These are phyloP conservation scores for Manduca sexta DNA, from an alignment of 1,140 invertebrate species.

Conservation along the genomic window DNA sequence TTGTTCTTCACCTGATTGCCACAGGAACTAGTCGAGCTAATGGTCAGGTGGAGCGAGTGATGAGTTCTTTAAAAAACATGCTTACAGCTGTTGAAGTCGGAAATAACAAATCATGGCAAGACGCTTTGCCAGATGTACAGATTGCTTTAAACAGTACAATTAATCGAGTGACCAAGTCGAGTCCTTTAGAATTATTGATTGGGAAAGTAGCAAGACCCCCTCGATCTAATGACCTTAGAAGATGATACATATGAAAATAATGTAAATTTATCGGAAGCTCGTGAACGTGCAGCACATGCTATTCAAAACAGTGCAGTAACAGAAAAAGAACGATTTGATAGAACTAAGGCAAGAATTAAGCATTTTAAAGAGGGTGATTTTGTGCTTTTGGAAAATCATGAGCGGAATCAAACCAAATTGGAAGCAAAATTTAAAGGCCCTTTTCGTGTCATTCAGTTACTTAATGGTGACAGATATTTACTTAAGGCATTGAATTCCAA, in stretches of 20 bases:
- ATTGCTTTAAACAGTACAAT: slow-evolving; percentile 32
- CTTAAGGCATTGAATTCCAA: no score
- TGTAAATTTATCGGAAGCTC: no score
- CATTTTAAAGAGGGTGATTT: slow-evolving; percentile 9
- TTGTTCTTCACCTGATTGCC: slow-evolving; percentile 25
- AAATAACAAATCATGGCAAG: slow-evolving; percentile 30
- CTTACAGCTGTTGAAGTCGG: slow-evolving; percentile 28
- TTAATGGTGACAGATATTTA: no score
- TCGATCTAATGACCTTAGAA: slow-evolving; percentile 10
- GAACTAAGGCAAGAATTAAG: slow-evolving; percentile 13
- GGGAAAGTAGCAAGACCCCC: slow-evolving; percentile 36
- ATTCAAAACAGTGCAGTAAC: no score
- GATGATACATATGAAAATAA: no score
- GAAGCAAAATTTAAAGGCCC: slow-evolving; percentile 15
- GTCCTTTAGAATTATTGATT: slow-evolving; percentile 37
- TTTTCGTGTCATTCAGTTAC: slow-evolving; percentile 4
- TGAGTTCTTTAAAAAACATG: slow-evolving; percentile 19
- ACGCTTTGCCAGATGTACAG: slow-evolving; percentile 29
- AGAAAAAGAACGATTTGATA: slow-evolving; percentile 12
- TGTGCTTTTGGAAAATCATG: slow-evolving; percentile 12
- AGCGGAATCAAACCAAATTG: slow-evolving; percentile 12
- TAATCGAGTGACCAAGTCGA: slow-evolving; percentile 31
- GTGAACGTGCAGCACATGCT: no score
- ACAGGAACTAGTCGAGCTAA: slow-evolving; percentile 24
- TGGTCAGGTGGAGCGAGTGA: slow-evolving; percentile 35